phyloP scores from a whole-genome alignment of 1,140 invertebrate species.

The Notospermus geniculatus region DNA sequence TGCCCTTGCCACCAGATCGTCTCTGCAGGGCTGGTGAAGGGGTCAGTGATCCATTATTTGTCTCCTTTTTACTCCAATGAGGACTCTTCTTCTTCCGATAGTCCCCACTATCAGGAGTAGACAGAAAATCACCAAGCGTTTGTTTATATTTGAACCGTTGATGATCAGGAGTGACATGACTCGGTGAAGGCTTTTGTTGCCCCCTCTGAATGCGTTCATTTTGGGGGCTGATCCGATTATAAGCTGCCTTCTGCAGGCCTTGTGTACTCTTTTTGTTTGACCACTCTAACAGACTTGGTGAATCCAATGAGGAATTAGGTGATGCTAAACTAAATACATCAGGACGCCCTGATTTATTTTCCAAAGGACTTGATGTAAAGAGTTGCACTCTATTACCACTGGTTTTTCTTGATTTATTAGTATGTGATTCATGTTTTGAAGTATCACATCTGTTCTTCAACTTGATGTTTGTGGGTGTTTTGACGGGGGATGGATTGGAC shows the following conservation, averaged over 20 bases:
- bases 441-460: constrained; percentile 15
- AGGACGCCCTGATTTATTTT: background rate
- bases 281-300: background rate
- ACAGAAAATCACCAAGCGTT: constrained; percentile 28
- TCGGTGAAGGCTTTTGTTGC: too few species aligned
- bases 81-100: constrained; percentile 28
- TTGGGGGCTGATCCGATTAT: too few species aligned
- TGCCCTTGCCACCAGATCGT: background rate
- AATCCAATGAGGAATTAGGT: constrained; percentile 1
- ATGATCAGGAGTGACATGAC: too few species aligned
- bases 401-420: constrained; percentile 6
- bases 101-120: constrained; percentile 19
- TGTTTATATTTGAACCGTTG: constrained; percentile 24
- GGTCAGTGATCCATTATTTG: constrained; percentile 15
- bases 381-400: constrained; percentile 27
- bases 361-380: constrained; percentile 20
- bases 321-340: background rate
- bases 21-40: constrained; percentile 10
- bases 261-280: too few species aligned
- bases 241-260: too few species aligned
- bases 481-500: constrained; percentile 28
- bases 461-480: constrained; percentile 25
- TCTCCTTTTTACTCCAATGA: constrained; percentile 14
- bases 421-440: background rate
- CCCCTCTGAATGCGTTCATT: too few species aligned